Evolutionary conservation across 1,140 invertebrate species (phyloP).

Genomic region (Drosophila rufa): DNA sequence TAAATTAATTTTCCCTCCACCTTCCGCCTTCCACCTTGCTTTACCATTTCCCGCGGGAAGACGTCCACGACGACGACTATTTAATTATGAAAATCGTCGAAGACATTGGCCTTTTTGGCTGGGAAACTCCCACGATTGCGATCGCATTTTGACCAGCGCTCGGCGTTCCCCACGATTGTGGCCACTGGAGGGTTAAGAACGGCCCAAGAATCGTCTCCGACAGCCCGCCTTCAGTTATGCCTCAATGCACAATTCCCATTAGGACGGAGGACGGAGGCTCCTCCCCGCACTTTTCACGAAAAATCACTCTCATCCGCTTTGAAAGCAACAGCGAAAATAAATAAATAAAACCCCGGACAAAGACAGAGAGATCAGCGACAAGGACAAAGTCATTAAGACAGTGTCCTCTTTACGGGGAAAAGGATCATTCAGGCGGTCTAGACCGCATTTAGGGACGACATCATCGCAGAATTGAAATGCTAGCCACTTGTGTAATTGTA

Average conservation of each 20-base stretch:
- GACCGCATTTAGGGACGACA: conserved; percentile 8
- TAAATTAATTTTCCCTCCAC: conserved; percentile 67
- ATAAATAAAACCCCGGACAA: not conserved
- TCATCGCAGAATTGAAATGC: not conserved
- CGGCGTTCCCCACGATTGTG: conserved; percentile 21
- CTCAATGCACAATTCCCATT: conserved; percentile 59
- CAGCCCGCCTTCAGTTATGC: conserved; percentile 17
- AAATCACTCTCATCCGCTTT: conserved; percentile 13
- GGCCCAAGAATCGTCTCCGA: conserved; percentile 30
- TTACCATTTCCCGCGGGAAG: conserved; percentile 43
- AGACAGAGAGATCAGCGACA: not conserved
- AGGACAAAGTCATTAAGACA: conserved; percentile 34
- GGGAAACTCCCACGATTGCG: conserved; percentile 75
- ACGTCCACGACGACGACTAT: conserved; percentile 27
- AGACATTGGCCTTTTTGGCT: conserved; percentile 49
- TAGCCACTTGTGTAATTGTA: not conserved
- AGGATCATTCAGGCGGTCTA: conserved; percentile 1
- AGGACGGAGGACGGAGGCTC: not conserved
- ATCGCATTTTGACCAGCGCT: conserved; percentile 44
- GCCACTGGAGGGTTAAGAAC: conserved; percentile 30
- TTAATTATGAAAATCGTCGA: conserved; percentile 72
- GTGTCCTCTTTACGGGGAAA: conserved; percentile 9
- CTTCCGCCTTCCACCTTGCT: not conserved
- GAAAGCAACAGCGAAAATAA: not conserved
- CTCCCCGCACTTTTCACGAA: conserved; percentile 1